Evolutionary conservation across 2,888 invertebrate genomes (phyloP), one percentile per base, ranked within the genome.

Genomic region (Halocaridina rubra): DNA sequence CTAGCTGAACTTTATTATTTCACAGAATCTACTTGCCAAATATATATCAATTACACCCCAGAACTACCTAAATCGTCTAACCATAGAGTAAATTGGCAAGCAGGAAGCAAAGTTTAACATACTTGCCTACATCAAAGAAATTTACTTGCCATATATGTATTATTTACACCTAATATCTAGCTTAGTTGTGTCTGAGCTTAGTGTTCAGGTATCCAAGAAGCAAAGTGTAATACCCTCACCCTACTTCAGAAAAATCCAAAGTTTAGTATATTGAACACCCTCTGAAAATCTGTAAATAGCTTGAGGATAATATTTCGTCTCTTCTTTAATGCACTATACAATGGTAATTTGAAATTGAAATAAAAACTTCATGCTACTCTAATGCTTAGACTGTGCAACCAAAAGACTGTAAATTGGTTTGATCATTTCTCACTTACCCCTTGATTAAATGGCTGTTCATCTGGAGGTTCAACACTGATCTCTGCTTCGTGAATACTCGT

Each of bases 401-500:
- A 10, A 22, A 33, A 78, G 39, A 81, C 80, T 22, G 33, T 81
- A 72, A 80, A 81, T 59, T 67, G 67, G 46, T 57, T 22, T 30
- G 53, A 72, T 16, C 10, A 39, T 16, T 13, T 27, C 22, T 32
- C 4, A 76, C 79, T 80, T n/a, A 94, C 94, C 92, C 94, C 94
- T 88, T 91, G 90, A 88, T 91, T 91, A 78, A 91, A 90, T 88
- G 91, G 91, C 29, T 93, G 92, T 81, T 92, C 92, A 89, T 93
- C 93, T 89, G 93, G 93, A 87, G 91, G 91, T 84, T 95, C 95
- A 19, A 94, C 93, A 82, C 94, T 92, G 89, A 94, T 93, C 90
- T 99, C 98, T 85, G 98, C 98, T 90, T 98, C 98, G 89, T 98
- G 92, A 89, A 99, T 95, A 90, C 96, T 93, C 90, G 98, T 98